Conservation (phyloP, 2,888 invertebrate genomes). For the Leptinotarsa haldemani region DNA sequence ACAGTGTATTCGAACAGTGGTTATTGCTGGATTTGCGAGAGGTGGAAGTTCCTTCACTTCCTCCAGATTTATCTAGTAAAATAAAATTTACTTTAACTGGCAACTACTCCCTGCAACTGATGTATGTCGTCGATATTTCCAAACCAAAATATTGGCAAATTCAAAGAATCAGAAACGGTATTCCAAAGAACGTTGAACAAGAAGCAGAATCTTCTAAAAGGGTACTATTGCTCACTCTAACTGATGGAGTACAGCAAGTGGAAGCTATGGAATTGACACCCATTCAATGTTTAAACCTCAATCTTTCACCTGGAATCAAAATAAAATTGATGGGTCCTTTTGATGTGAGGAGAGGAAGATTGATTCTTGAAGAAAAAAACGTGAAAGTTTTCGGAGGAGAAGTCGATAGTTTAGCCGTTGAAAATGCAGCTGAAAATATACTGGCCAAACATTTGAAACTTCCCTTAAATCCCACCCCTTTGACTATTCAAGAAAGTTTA, state of each 20-base stretch:
- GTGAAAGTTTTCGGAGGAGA: conserved; percentile 79
- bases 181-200: conserved; percentile 70
- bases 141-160: conserved; percentile 64
- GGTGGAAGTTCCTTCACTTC: conserved; percentile 73
- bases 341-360: conserved; percentile 76
- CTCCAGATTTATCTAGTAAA: conserved; percentile 68
- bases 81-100: conserved; percentile 66
- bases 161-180: conserved; percentile 65
- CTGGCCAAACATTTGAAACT: conserved; percentile 71
- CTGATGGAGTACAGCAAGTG: conserved; percentile 80
- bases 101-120: conserved; percentile 73
- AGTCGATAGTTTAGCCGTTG: conserved; percentile 72
- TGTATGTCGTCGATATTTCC: conserved; percentile 73
- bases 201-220: conserved; percentile 70
- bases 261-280: conserved; percentile 78
- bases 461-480: conserved; percentile 67
- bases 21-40: conserved; percentile 73
- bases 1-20: conserved; percentile 76
- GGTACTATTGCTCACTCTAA: conserved; percentile 77
- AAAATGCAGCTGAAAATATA: conserved; percentile 73
- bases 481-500: conserved; percentile 51
- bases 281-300: conserved; percentile 70
- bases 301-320: conserved; percentile 74
- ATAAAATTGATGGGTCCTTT: conserved; percentile 76
- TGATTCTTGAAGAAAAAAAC: conserved; percentile 73